phyloP scores from a whole-genome alignment of 2,888 invertebrate species.

The Plagodis dolabraria region DNA sequence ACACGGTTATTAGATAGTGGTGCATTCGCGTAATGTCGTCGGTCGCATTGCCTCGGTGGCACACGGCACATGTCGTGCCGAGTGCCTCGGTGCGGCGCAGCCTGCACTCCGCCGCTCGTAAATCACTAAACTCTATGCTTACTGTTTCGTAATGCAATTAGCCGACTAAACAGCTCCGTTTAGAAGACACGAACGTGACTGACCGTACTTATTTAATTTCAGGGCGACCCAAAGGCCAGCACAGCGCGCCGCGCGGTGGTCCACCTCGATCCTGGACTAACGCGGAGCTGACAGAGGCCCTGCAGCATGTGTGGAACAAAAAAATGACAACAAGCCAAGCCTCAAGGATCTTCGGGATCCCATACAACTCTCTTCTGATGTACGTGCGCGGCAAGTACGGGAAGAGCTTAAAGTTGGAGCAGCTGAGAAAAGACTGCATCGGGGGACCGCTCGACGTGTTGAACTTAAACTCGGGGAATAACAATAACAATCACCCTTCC shows the following conservation, averaged over 20 bases:
- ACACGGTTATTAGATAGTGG: slow-evolving; percentile 81
- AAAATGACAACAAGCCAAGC: slow-evolving; percentile 97
- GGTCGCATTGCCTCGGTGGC: slow-evolving; percentile 54
- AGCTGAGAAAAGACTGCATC: slow-evolving; percentile 94
- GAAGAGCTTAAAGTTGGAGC: slow-evolving; percentile 95
- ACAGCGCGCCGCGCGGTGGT: slow-evolving; percentile 95
- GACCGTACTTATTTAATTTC: slow-evolving; percentile 46
- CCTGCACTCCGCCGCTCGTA: slow-evolving; percentile 64
- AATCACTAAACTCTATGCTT: slow-evolving; percentile 62
- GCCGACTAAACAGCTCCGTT: slow-evolving; percentile 59
- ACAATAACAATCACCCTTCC: slow-evolving; percentile 83
- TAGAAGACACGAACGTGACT: slow-evolving; percentile 49
- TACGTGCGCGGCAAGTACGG: slow-evolving; percentile 97
- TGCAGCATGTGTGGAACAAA: slow-evolving; percentile 97
- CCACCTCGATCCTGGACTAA: slow-evolving; percentile 97
- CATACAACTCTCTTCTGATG: slow-evolving; percentile 96
- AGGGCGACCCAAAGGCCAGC: slow-evolving; percentile 95
- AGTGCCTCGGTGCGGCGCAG: slow-evolving; percentile 55
- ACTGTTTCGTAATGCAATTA: slow-evolving; percentile 67
- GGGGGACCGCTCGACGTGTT: slow-evolving; percentile 91
- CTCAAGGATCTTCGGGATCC: slow-evolving; percentile 95
- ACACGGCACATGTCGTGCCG: slow-evolving; percentile 79
- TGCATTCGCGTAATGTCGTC: slow-evolving; percentile 70
- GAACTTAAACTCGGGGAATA: slow-evolving; percentile 85
- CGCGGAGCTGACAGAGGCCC: slow-evolving; percentile 94